Evolutionary conservation across 2,113 vertebrate genomes (phyloP).

Genomic region (Mesembrinibis cayennensis): DNA sequence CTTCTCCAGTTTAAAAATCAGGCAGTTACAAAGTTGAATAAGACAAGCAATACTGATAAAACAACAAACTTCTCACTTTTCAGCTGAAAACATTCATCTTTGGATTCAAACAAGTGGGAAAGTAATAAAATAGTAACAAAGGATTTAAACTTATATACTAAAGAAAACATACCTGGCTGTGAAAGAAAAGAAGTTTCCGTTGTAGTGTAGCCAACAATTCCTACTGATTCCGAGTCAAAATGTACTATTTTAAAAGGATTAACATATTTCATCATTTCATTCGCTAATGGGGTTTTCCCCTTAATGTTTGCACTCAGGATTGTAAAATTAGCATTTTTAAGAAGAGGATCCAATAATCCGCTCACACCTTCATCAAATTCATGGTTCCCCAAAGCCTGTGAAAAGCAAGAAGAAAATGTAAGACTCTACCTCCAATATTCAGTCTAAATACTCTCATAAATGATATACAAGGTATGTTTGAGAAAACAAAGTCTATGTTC

Average conservation of each 20-base stretch:
- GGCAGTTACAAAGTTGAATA: not conserved
- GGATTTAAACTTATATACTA: not conserved
- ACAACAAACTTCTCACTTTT: not conserved
- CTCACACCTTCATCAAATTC: constrained; percentile 92
- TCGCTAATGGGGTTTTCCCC: constrained; percentile 57
- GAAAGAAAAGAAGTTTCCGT: constrained; percentile 88
- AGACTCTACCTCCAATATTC: not conserved
- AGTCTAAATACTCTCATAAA: not conserved
- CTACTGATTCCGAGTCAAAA: constrained; percentile 77
- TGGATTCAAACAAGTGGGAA: not conserved
- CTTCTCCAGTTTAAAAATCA: not conserved
- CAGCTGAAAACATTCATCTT: not conserved
- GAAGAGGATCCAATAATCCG: constrained; percentile 86
- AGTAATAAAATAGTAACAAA: not conserved
- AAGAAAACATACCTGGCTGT: constrained; percentile 78
- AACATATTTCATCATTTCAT: constrained; percentile 75
- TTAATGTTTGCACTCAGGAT: constrained; percentile 90
- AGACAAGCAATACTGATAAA: not conserved
- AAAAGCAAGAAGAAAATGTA: constrained; percentile 43
- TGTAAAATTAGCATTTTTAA: constrained; percentile 77
- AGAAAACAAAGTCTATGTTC: not conserved
- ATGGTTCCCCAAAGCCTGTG: constrained; percentile 90
- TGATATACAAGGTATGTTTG: not conserved
- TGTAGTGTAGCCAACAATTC: constrained; percentile 91
- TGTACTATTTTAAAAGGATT: constrained; percentile 77